Evolutionary conservation across 2,113 vertebrate species (phyloP).

Genomic region (Procavia capensis): DNA sequence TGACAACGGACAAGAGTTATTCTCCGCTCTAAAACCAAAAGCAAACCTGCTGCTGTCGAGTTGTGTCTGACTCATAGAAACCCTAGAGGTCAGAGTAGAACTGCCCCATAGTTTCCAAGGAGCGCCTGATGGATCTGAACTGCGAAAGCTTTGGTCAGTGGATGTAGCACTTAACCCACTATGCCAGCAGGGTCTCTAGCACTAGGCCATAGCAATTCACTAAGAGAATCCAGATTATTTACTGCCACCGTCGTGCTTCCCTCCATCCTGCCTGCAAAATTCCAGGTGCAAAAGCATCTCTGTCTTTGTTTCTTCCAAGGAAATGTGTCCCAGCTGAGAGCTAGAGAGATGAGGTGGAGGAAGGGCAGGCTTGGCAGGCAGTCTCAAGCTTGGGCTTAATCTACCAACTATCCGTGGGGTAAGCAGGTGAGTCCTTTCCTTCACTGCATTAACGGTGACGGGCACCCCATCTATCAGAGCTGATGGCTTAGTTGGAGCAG

Average conservation of each 20-base stretch:
- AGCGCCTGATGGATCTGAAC: too few relatives aligned
- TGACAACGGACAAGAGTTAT: background rate
- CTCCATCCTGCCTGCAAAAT: background rate
- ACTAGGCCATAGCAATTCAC: rapidly evolving
- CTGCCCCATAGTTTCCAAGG: too few relatives aligned
- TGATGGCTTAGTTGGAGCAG: rapidly evolving
- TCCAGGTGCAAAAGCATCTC: background rate
- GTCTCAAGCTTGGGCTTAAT: background rate
- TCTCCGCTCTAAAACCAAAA: too few relatives aligned
- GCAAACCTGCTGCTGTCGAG: too few relatives aligned
- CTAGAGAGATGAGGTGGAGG: background rate
- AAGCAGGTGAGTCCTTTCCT: too few relatives aligned
- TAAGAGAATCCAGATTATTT: background rate
- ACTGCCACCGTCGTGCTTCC: background rate
- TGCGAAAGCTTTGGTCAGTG: too few relatives aligned
- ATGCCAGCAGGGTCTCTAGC: too few relatives aligned
- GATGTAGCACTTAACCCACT: too few relatives aligned
- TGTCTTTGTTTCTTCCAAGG: too few relatives aligned
- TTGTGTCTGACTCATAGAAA: too few relatives aligned
- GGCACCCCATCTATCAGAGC: background rate
- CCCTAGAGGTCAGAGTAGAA: too few relatives aligned
- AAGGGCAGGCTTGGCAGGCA: rapidly evolving
- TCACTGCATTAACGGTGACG: too few relatives aligned
- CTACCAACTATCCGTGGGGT: rapidly evolving
- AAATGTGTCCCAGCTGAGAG: background rate